Conservation (phyloP, 2,888 invertebrate genomes). For the Cynaeus angustus region DNA sequence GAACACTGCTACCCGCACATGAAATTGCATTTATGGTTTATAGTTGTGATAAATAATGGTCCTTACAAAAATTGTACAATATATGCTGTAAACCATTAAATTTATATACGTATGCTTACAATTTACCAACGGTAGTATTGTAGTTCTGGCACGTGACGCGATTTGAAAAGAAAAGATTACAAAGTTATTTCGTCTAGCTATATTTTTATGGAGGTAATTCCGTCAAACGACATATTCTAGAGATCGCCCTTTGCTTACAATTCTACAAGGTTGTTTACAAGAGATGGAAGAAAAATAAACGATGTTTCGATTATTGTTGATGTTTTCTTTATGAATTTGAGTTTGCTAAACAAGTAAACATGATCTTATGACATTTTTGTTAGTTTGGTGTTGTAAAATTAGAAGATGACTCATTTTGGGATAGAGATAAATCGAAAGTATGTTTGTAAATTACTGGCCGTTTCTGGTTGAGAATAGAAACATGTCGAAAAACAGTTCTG, state of each 20-base stretch:
- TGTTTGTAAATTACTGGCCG: too few species aligned
- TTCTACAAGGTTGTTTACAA: conserved; percentile 6
- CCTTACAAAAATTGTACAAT: conserved; percentile 33
- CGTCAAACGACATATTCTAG: not conserved
- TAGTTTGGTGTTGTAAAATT: not conserved
- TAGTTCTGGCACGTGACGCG: not conserved
- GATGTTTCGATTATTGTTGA: conserved; percentile 25
- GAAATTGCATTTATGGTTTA: conserved; percentile 51
- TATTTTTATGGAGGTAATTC: not conserved
- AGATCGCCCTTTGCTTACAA: not conserved
- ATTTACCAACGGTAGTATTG: conserved; percentile 19
- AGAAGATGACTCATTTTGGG: too few species aligned
- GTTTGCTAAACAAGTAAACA: conserved; percentile 10
- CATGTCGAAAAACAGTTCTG: too few species aligned
- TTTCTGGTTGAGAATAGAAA: too few species aligned
- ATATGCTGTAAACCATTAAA: conserved; percentile 39
- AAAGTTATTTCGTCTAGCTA: not conserved
- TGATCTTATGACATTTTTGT: conserved; percentile 12
- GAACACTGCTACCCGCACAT: conserved; percentile 51
- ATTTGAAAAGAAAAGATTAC: not conserved
- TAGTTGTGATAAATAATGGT: conserved; percentile 45
- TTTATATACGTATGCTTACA: conserved; percentile 36
- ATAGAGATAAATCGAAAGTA: too few species aligned
- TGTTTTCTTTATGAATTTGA: conserved; percentile 40
- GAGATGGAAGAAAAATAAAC: conserved; percentile 22